Evolutionary conservation across 2,888 invertebrate genomes (phyloP).

Genomic region (Luffia ferchaultella): DNA sequence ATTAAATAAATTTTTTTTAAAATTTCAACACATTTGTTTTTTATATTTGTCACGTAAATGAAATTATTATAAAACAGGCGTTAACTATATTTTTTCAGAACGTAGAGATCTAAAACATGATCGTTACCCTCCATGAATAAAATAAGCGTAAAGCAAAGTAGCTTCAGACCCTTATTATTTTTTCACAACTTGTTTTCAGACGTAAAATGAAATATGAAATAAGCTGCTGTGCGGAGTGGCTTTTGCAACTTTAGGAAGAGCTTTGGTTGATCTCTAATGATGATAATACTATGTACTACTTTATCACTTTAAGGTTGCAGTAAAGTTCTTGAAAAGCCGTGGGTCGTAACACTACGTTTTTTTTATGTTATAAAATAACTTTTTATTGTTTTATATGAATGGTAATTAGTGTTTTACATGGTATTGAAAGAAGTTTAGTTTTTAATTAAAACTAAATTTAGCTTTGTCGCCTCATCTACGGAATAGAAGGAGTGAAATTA

Average conservation of each 20-base stretch:
- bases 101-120: not conserved
- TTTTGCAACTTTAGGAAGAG: not conserved
- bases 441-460: no score
- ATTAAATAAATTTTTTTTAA: not conserved
- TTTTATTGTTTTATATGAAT: not conserved
- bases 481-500: no score
- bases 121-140: not conserved
- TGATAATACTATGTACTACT: no score
- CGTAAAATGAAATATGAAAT: not conserved
- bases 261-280: not conserved
- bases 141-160: not conserved
- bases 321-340: no score
- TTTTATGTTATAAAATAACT: not conserved
- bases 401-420: not conserved
- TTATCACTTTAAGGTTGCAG: no score
- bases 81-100: not conserved
- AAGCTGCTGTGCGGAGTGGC: not conserved
- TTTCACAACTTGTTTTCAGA: not conserved
- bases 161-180: not conserved
- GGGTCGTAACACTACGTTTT: no score
- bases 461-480: no score
- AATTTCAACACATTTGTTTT: not conserved
- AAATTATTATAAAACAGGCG: not conserved
- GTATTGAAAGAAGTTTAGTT: not conserved
- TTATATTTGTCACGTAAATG: not conserved